Evolutionary conservation across 2,888 invertebrate genomes (phyloP), one percentile per base, ranked within the genome.

Genomic region (Seladonia tumulorum): DNA sequence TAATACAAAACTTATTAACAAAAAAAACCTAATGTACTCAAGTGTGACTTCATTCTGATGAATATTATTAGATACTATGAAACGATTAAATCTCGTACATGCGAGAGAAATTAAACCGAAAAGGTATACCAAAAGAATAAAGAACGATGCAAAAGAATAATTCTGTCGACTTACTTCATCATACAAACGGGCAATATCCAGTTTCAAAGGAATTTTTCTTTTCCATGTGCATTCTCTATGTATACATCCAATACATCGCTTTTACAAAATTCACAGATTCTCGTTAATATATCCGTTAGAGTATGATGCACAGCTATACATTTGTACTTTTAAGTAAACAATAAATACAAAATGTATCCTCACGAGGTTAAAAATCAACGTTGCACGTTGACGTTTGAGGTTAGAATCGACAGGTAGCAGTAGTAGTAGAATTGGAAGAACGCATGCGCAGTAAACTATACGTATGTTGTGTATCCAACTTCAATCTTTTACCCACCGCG

Each of bases 381-480:
- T 83, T 78, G 87, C 85, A 90, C 91, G 91, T 92, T 93, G 93
- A 93, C 93, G 91, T 93, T 93, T 93, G 89, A 93, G 93, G 94
- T 94, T 93, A 93, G 92, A 92, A 93, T 93, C 93, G 94, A 93
- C 93, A 93, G 94, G 93, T 94, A 94, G 93, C 91, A 89, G 89
- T 88, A 89, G 85, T 76, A 73, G 87, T 81, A 82, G 76, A 85
- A 85, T 81, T 45, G 68, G 35, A 29, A 70, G 63, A n/a, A 71
- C 87, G 87, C 87, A 92, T 92, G 93, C 91, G 92, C 90, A 72
- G 29, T 76, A 79, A 18, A 16, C 45, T 63, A 45, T 86, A 68
- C 75, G 60, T 79, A 81, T 66, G 80, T 88, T 79, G 75, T 74
- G 83, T 70, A 71, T 77, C 86, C 66, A 80, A 83, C 80, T 76